Conservation (phyloP, 2,797 vertebrate species). For the Helarctos malayanus region DNA sequence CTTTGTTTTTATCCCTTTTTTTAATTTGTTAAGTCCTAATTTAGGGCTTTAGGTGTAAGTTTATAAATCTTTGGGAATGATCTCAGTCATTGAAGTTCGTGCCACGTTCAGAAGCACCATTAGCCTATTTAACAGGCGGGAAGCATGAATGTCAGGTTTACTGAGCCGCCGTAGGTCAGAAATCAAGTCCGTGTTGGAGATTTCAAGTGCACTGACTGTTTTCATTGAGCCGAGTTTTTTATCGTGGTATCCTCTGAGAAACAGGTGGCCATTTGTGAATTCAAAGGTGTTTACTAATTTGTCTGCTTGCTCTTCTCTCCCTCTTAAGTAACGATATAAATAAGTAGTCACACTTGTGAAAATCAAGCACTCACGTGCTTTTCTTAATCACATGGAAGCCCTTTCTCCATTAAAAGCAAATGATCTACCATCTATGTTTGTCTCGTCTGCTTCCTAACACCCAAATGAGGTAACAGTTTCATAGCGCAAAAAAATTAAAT, state of each 20-base stretch:
- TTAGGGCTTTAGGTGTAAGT: neutral
- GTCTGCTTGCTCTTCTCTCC: neutral
- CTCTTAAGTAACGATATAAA: neutral
- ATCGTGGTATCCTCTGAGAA: neutral
- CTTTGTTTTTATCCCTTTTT: neutral
- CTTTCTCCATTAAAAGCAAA: conserved; percentile 5
- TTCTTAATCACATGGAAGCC: neutral
- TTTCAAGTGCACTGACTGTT: neutral
- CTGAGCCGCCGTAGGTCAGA: neutral
- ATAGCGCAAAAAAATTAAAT: no score
- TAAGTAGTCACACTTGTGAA: neutral
- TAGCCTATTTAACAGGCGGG: neutral
- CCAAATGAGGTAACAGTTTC: no score
- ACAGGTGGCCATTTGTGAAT: neutral
- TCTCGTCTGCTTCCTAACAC: neutral
- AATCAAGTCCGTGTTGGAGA: neutral
- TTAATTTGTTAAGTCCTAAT: conserved; percentile 9
- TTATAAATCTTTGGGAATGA: neutral
- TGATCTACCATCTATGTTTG: neutral
- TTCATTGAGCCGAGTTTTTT: neutral
- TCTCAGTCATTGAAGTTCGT: neutral
- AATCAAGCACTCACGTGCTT: neutral
- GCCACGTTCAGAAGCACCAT: neutral
- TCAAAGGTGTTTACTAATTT: neutral
- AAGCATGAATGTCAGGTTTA: neutral